Conservation (phyloP, 92 coral and sea anemone species). For the Epizoanthus ramosus region DNA sequence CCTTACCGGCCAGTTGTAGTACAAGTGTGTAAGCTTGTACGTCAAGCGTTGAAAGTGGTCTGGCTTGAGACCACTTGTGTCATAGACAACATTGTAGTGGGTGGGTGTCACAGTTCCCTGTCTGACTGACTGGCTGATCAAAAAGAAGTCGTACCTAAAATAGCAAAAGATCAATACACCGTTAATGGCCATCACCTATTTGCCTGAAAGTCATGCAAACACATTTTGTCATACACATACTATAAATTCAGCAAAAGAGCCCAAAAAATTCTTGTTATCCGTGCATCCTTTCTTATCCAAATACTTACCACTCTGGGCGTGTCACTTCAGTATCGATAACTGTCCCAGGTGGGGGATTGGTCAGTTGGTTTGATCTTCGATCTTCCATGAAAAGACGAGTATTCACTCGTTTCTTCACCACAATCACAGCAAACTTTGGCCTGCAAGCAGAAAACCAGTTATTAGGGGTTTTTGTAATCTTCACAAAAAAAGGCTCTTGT, state of each 20-base stretch:
- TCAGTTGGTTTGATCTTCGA: conserved; percentile 37
- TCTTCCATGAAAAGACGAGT: conserved; percentile 78
- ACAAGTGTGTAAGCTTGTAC: conserved; percentile 94
- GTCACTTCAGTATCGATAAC: conserved; percentile 87
- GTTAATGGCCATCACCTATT: too few relatives aligned
- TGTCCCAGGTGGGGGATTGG: conserved; percentile 95
- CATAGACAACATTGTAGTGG: conserved; percentile 92
- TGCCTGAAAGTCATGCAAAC: too few relatives aligned
- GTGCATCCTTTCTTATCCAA: too few relatives aligned
- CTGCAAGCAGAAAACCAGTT: conserved; percentile 34
- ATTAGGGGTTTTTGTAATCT: neutral
- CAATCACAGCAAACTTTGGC: conserved; percentile 86
- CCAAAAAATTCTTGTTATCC: too few relatives aligned
- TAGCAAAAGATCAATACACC: neutral
- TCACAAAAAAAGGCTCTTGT: too few relatives aligned
- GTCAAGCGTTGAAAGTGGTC: conserved; percentile 92
- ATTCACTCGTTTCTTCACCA: conserved; percentile 92
- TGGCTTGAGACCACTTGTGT: conserved; percentile 82
- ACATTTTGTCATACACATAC: too few relatives aligned
- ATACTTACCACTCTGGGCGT: conserved; percentile 78
- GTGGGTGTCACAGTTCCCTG: conserved; percentile 98
- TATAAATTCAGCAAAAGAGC: too few relatives aligned
- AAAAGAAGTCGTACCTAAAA: conserved; percentile 88
- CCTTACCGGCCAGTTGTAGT: conserved; percentile 99
- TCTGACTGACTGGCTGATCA: conserved; percentile 93